A percentile compares a stretch with the other conserved stretches of the same genome.
These are phyloP conservation scores for Cydia fagiglandana DNA, from an alignment of 1,140 invertebrate species.

Conservation along the genomic window DNA sequence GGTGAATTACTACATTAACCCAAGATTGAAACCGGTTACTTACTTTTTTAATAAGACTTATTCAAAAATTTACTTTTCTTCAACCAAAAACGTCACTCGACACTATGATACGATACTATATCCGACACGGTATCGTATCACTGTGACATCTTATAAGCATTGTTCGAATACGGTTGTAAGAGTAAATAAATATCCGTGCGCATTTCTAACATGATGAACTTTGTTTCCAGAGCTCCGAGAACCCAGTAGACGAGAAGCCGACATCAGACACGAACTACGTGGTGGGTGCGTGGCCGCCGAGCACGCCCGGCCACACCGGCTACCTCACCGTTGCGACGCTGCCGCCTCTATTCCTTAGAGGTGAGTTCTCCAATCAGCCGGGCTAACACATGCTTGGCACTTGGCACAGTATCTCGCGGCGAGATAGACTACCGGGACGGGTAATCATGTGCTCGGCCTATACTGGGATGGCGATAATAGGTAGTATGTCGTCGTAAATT, in stretches of 20 bases:
- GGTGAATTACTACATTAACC: constrained; percentile 24
- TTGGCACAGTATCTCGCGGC: too few relatives aligned
- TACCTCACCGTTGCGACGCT: constrained; percentile 95
- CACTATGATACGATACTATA: too few relatives aligned
- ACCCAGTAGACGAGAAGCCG: constrained; percentile 71
- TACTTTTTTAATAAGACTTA: constrained; percentile 26
- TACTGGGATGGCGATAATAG: neutral
- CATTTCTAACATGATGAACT: neutral
- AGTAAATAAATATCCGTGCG: too few relatives aligned
- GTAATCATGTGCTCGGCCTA: too few relatives aligned
- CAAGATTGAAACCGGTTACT: constrained; percentile 5
- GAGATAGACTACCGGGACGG: too few relatives aligned
- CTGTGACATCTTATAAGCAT: too few relatives aligned
- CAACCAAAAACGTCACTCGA: too few relatives aligned
- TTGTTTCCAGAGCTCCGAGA: constrained; percentile 66
- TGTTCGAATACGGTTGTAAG: too few relatives aligned
- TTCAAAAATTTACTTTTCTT: too few relatives aligned
- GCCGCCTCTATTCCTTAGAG: constrained; percentile 79
- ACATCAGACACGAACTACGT: constrained; percentile 80
- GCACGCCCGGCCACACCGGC: constrained; percentile 94
- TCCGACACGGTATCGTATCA: too few relatives aligned
- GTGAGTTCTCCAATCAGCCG: constrained; percentile 37
- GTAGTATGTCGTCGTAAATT: too few relatives aligned
- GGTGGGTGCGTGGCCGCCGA: constrained; percentile 83
- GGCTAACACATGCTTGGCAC: too few relatives aligned